phyloP scores from a whole-genome alignment of 2,888 invertebrate species.

The Drosophila mimica region DNA sequence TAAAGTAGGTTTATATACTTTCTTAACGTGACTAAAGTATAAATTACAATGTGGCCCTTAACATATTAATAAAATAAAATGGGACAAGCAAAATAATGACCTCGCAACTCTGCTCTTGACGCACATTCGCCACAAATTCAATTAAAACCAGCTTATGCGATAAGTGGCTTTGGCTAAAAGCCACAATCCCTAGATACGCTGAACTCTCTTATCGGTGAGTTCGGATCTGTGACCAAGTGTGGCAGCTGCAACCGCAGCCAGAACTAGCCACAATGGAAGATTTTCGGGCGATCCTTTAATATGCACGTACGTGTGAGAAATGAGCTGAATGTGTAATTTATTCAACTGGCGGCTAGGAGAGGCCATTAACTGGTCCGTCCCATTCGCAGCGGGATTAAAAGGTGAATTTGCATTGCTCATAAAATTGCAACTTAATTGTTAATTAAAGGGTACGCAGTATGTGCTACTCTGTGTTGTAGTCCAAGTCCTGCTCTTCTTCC shows the following conservation, averaged over 20 bases:
- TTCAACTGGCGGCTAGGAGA: conserved; percentile 56
- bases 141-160: conserved; percentile 64
- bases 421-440: conserved; percentile 79
- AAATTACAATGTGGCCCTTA: conserved; percentile 72
- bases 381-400: conserved; percentile 58
- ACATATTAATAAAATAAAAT: conserved; percentile 77
- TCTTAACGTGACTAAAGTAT: conserved; percentile 42
- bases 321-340: conserved; percentile 75
- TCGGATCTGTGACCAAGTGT: conserved; percentile 50
- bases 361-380: conserved; percentile 19
- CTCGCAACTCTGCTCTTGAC: conserved; percentile 6
- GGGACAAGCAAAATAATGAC: conserved; percentile 50
- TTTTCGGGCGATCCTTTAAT: conserved; percentile 41
- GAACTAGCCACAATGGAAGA: conserved; percentile 33
- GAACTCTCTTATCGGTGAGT: conserved; percentile 41
- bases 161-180: conserved; percentile 52
- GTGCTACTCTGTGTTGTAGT: conserved; percentile 9
- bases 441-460: conserved; percentile 70
- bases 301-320: conserved; percentile 70
- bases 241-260: conserved; percentile 42
- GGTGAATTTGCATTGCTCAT: conserved; percentile 57
- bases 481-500: conserved; percentile 4
- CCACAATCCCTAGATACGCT: conserved; percentile 43
- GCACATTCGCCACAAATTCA: conserved; percentile 58
- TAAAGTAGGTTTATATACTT: conserved; percentile 46